Percentiles rank a stretch among this genome's conserved stretches.
Conservation (phyloP, 2,113 vertebrate genomes). For the Pelecanus crispus region DNA sequence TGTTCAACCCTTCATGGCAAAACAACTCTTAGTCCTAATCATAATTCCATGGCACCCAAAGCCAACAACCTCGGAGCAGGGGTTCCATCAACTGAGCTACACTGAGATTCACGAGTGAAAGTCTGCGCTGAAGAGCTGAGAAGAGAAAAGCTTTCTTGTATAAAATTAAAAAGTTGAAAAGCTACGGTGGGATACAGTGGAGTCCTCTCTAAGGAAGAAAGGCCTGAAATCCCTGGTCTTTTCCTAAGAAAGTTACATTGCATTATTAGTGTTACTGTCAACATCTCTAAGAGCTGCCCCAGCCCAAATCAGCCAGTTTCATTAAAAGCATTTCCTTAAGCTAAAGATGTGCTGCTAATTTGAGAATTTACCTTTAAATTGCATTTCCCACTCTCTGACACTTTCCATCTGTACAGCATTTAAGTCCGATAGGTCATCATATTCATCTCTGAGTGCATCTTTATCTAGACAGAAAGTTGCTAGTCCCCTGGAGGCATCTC, state of each 20-base stretch:
- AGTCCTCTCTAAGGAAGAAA: background rate
- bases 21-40: background rate
- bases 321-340: background rate
- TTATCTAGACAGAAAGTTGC: constrained; percentile 98
- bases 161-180: background rate
- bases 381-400: constrained; percentile 99
- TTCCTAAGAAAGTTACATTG: background rate
- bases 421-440: constrained; percentile 96
- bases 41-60: background rate
- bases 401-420: constrained; percentile 99
- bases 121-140: background rate
- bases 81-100: background rate
- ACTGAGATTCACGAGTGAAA: background rate
- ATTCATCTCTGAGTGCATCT: constrained; percentile 92
- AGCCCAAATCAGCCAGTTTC: background rate
- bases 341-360: background rate
- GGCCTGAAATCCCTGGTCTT: background rate
- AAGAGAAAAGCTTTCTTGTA: background rate
- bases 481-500: constrained; percentile 95
- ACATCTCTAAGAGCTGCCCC: background rate
- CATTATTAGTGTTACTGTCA: background rate
- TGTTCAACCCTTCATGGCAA: background rate
- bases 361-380: constrained; percentile 89
- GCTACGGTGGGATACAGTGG: background rate
- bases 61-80: background rate